Base-by-base conservation (phyloP, 2,888 invertebrate genomes). In the Eilema sororculum region DNA sequence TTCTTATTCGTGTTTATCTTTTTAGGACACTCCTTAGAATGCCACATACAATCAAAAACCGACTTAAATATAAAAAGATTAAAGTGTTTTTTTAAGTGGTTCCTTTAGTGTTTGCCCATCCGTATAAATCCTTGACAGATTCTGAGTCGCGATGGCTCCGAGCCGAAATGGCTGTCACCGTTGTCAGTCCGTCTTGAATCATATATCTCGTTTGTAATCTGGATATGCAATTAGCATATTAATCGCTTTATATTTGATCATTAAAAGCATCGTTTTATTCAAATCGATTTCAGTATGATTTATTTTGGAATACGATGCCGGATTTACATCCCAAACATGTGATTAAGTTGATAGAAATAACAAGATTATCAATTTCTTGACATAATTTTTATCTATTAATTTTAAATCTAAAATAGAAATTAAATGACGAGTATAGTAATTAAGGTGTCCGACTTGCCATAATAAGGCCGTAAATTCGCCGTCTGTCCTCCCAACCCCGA, bases 171-270 rank as follows among this genome's bases (percentile, higher is more conserved):
- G 76, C 81, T 81, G 81, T 82, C 81, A 79, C 72, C 73, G 73
- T 33, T 78, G 82, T 82, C 83, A 80, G 81, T 84, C 75, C 81
- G 77, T 80, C 83, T 82, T 79, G 84, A 84, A 89, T 88, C 87
- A 87, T 83, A 90, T 91, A 92, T 91, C 90, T 90, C 81, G 80
- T 82, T 84, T 86, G 82, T 76, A 84, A 92, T 93, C 90, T 89
- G 85, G 88, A 90, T 89, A 81, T 83, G 84, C 85, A 89, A 93
- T 94, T 93, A 91, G 88, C 91, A 92, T 93, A 90, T 92, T 92
- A 93, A 94, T 93, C 88, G 87, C 86, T 87, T 82, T 72, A 79
- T 89, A 90, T 90, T 89, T 85, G 80, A 81, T 84, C 86, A 85
- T 79, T 78, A 79, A 82, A 81, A 79, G 78, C 72, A 69, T 67